Conservation (phyloP, 1,140 invertebrate species). For the Drosophila saltans region DNA sequence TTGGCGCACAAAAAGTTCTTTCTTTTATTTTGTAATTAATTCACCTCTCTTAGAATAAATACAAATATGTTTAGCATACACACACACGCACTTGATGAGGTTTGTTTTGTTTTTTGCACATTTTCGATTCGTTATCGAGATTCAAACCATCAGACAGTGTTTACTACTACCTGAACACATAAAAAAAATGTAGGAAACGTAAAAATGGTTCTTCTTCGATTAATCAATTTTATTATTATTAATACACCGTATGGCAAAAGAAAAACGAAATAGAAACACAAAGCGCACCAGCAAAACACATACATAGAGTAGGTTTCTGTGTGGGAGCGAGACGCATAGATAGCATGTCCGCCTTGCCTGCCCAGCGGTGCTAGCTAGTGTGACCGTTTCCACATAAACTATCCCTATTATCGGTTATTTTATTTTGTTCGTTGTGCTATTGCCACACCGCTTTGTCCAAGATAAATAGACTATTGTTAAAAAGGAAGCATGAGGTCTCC, state of each 20-base stretch:
- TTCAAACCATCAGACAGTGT: slow-evolving; percentile 40
- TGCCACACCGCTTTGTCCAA: not conserved
- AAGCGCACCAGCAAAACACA: slow-evolving; percentile 59
- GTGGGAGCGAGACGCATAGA: slow-evolving; percentile 52
- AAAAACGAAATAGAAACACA: slow-evolving; percentile 64
- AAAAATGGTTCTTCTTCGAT: slow-evolving; percentile 69
- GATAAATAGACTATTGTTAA: not conserved
- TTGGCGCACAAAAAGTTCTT: slow-evolving; percentile 25
- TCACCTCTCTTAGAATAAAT: slow-evolving; percentile 17
- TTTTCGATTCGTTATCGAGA: slow-evolving; percentile 37
- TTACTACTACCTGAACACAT: slow-evolving; percentile 48
- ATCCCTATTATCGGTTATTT: slow-evolving; percentile 73
- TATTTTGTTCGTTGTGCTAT: slow-evolving; percentile 64
- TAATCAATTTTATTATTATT: slow-evolving; percentile 82
- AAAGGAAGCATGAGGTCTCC: no score
- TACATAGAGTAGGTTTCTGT: slow-evolving; percentile 30
- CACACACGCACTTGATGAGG: slow-evolving; percentile 36
- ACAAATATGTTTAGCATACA: slow-evolving; percentile 44
- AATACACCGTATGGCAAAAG: slow-evolving; percentile 69
- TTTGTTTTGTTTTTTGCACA: slow-evolving; percentile 49
- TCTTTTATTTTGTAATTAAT: slow-evolving; percentile 28
- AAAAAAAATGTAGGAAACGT: not conserved
- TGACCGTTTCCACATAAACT: slow-evolving; percentile 61
- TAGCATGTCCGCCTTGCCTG: slow-evolving; percentile 8
- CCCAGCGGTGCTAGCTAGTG: slow-evolving; percentile 44